Percentiles rank a stretch among this genome's conserved stretches.
Evolutionary conservation across 2,113 vertebrate species (phyloP).

Genomic region (Numenius arquata): DNA sequence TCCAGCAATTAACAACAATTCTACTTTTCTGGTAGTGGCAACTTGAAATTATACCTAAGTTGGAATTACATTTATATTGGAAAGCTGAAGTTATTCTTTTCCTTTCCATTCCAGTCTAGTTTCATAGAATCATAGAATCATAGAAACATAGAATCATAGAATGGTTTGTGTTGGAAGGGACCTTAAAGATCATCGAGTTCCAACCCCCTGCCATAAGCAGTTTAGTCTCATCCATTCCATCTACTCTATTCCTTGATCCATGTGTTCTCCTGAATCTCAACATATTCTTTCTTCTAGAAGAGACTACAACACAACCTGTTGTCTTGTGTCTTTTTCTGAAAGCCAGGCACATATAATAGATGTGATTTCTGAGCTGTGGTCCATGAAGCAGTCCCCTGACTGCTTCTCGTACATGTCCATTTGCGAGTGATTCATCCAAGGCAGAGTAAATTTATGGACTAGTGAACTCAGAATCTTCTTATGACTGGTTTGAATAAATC

Average conservation of each 20-base stretch:
- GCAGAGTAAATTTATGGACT: background rate
- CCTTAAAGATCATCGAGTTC: no score
- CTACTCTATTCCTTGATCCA: background rate
- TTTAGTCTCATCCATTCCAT: background rate
- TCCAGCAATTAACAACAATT: background rate
- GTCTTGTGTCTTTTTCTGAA: background rate
- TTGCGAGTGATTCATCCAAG: background rate
- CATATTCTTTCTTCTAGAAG: background rate
- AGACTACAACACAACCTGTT: background rate
- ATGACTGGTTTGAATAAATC: background rate
- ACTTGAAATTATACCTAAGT: background rate
- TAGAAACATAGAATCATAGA: no score
- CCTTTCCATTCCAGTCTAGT: background rate
- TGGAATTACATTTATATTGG: background rate
- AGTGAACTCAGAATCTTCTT: background rate
- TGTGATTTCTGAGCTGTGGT: background rate
- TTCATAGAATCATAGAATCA: no score
- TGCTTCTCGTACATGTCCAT: background rate
- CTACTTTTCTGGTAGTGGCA: background rate
- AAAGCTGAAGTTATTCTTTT: background rate
- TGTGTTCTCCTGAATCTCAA: background rate
- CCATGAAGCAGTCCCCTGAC: background rate
- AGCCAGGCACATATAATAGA: background rate
- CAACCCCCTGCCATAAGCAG: no score
- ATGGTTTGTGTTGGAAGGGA: no score